Percentiles rank a stretch among this genome's conserved stretches.
Conservation (phyloP, 2,113 vertebrate species). For the Antechinus stuartii region DNA sequence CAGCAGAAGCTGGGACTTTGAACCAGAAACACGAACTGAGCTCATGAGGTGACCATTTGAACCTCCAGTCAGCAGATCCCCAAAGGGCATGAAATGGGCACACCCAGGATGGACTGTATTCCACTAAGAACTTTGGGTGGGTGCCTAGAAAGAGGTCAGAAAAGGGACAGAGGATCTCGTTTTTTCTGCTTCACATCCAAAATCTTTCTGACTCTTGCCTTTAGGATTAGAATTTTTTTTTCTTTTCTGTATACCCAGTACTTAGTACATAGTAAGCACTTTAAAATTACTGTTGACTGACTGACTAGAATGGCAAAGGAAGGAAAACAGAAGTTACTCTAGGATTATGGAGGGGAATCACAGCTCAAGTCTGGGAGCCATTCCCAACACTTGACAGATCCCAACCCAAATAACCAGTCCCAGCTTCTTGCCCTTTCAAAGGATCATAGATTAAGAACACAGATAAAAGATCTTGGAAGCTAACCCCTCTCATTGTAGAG, state of each 20-base stretch:
- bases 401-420: background rate
- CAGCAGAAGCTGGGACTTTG: background rate
- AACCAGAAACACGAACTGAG: background rate
- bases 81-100: background rate
- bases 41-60: background rate
- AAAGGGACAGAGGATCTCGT: background rate
- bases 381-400: background rate
- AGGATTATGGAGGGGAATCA: background rate
- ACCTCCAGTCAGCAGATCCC: background rate
- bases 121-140: background rate
- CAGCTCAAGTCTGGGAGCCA: background rate
- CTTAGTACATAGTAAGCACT: background rate
- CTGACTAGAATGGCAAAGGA: background rate
- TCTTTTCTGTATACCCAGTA: background rate
- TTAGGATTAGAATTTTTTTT: background rate
- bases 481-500: background rate
- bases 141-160: background rate
- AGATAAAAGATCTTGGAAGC: background rate
- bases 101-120: background rate
- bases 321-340: background rate
- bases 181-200: conserved; percentile 6
- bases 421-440: background rate
- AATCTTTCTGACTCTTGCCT: background rate
- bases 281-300: background rate
- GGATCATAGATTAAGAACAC: background rate